A percentile compares a stretch with the other conserved stretches of the same genome.
These are phyloP conservation scores for Malurus cyaneus DNA, from an alignment of 2,113 vertebrate species.

Conservation along the genomic window DNA sequence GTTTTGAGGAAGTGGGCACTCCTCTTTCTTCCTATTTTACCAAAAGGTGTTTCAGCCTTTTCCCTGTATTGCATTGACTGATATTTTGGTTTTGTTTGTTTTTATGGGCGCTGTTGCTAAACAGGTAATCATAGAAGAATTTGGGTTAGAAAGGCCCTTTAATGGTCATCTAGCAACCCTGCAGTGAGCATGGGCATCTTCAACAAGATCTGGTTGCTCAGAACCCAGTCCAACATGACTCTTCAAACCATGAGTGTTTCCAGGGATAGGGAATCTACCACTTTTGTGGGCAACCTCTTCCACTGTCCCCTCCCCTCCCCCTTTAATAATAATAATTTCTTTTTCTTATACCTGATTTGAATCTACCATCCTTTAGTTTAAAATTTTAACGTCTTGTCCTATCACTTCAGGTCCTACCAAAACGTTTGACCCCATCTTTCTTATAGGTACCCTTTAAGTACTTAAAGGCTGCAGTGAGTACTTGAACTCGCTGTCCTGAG, in stretches of 20 bases:
- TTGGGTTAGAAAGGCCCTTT: not conserved
- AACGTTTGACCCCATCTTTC: not conserved
- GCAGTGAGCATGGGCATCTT: not conserved
- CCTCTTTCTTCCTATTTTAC: not conserved
- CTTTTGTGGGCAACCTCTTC: not conserved
- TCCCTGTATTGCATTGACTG: not conserved
- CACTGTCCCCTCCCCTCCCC: not conserved
- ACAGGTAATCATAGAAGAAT: not conserved
- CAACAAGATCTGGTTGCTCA: not conserved
- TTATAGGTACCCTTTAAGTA: not conserved
- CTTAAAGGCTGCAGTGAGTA: not conserved
- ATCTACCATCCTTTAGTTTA: not conserved
- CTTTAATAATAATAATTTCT: not conserved
- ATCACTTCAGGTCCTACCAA: accelerated
- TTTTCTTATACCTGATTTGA: not conserved
- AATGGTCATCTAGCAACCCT: not conserved
- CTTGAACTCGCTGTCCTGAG: not conserved
- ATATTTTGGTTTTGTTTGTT: not conserved
- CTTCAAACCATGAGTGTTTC: not conserved
- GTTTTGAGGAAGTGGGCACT: not conserved
- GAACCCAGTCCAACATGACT: not conserved
- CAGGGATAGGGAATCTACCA: not conserved
- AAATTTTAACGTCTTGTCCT: not conserved
- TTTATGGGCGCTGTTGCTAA: not conserved
- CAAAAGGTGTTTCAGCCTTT: not conserved